A percentile compares a stretch with the other conserved stretches of the same genome.
phyloP scores from a whole-genome alignment of 2,888 invertebrate genomes.

The Lepidonotus clava region DNA sequence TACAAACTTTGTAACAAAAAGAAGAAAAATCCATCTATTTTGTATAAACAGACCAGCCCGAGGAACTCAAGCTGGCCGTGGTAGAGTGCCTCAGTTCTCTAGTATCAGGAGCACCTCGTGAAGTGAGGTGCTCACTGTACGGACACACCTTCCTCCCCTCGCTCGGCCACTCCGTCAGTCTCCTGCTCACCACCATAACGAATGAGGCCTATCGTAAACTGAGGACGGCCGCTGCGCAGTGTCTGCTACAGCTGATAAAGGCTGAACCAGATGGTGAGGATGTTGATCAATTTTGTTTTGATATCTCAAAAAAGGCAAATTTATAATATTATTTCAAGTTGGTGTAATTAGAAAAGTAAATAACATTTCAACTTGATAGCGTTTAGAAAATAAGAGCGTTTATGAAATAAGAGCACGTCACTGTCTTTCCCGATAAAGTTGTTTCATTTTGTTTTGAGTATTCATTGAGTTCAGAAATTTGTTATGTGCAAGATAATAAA shows the following conservation, averaged over 20 bases:
- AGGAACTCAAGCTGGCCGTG: constrained; percentile 71
- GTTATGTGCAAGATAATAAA: no score
- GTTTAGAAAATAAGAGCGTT: no score
- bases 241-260: constrained; percentile 61
- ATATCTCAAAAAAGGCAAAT: background rate
- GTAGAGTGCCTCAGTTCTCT: constrained; percentile 68
- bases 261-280: background rate
- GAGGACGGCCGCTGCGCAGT: constrained; percentile 70
- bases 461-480: no score
- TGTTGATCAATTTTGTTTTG: background rate
- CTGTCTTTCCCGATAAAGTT: no score
- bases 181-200: constrained; percentile 70
- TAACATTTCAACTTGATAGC: background rate
- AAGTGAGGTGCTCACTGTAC: constrained; percentile 70
- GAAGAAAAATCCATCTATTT: no score
- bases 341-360: background rate
- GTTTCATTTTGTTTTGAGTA: no score
- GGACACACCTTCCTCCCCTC: constrained; percentile 69
- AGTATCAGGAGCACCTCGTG: constrained; percentile 62
- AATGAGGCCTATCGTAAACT: constrained; percentile 69
- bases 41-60: constrained; percentile 67
- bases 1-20: no score
- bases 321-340: background rate
- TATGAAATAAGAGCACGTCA: no score
- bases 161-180: constrained; percentile 73